Evolutionary conservation across 2,797 vertebrate species (phyloP), one percentile per base, ranked within the genome.

Genomic region (Cuniculus paca): DNA sequence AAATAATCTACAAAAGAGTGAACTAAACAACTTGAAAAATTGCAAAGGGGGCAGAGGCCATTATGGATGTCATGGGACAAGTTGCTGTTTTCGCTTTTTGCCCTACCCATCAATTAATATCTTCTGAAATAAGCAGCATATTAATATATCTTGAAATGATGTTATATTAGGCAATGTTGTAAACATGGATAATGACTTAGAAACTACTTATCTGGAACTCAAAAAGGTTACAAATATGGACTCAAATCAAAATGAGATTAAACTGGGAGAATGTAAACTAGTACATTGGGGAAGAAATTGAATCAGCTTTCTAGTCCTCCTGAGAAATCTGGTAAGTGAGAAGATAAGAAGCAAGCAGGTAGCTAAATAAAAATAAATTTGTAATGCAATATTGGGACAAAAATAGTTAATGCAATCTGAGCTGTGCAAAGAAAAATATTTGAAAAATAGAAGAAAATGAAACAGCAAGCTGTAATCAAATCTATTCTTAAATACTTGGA

Each of bases 191-290:
- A 97, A 96, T 97, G 97, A 96, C 88, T 96, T 95, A 96, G 94
- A 97, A 96, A 97, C 79, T 88, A 86, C 93, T 97, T 97, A 95
- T 96, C 96, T 97, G 96, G 81, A 98, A 96, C 91, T 97, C 92
- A 96, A 93, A 97, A 97, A 97, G 96, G 77, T 98, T 97, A 96
- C 93, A 97, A 95, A 98, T 97, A 96, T 97, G 97, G 97, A 97
- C 81, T 96, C 87, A 96, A 96, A 97, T 97, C 93, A 97, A 98
- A 97, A 97, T 95, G 96, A 97, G 91, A 97, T 97, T 97, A 96
- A 97, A 95, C 34, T 88, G 60, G 56, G 88, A 96, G 85, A 95
- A 96, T 96, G 89, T 94, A 97, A 97, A 93, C 93, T 93, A 58
- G 84, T 97, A 94, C 93, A 97, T 96, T 93, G 96, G 93, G 96